These are phyloP conservation scores for Actinernus sp. DNA, from an alignment of 92 coral and sea anemone species.

Conservation along the genomic window DNA sequence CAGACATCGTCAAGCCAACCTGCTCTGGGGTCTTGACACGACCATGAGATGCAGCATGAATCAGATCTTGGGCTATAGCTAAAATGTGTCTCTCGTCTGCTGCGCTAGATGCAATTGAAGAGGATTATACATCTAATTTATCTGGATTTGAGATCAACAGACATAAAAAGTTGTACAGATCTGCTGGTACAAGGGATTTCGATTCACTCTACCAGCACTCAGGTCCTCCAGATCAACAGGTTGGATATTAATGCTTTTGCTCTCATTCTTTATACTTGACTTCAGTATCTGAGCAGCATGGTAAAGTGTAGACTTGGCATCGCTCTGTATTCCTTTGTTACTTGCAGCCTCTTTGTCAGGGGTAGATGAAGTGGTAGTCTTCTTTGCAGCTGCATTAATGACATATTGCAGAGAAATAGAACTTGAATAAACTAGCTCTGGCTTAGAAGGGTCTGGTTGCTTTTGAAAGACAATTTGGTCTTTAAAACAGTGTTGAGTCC, in stretches of 20 bases:
- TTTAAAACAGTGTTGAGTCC: constrained; percentile 35
- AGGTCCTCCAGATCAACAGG: constrained; percentile 60
- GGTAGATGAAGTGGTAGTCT: background rate
- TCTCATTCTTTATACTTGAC: constrained; percentile 39
- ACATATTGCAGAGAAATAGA: constrained; percentile 54
- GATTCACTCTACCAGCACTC: constrained; percentile 24
- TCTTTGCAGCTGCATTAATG: constrained; percentile 49
- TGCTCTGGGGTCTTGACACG: constrained; percentile 63
- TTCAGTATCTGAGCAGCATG: constrained; percentile 57
- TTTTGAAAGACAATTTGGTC: constrained; percentile 59
- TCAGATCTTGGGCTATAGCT: constrained; percentile 48
- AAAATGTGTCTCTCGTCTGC: constrained; percentile 28
- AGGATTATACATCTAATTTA: constrained; percentile 2
- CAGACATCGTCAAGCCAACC: constrained; percentile 62
- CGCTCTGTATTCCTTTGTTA: constrained; percentile 1
- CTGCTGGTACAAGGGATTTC: constrained; percentile 30
- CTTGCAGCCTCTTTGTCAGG: background rate
- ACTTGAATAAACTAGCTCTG: constrained; percentile 61
- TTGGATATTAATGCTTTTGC: constrained; percentile 22
- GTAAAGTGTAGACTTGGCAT: constrained; percentile 19
- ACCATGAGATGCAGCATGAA: constrained; percentile 44
- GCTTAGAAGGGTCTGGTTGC: constrained; percentile 67
- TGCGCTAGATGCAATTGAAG: constrained; percentile 8
- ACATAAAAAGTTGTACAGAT: constrained; percentile 52
- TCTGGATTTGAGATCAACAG: constrained; percentile 31